Percentiles rank a stretch among this genome's conserved stretches.
Conservation (phyloP, 2,113 vertebrate genomes). For the Felis catus region DNA sequence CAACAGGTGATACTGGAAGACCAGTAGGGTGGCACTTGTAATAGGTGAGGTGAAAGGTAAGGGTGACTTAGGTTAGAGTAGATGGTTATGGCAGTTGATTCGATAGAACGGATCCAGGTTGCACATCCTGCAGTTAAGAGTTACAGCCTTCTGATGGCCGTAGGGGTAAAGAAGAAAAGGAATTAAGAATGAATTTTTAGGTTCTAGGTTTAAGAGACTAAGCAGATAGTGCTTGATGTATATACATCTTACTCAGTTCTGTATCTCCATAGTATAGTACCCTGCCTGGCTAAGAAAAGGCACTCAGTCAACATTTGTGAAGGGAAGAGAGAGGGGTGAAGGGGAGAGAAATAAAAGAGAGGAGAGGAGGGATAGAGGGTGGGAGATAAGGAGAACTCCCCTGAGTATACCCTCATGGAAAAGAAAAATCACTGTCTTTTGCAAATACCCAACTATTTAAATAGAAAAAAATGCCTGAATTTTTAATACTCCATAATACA, state of each 20-base stretch:
- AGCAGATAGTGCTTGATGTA: background rate
- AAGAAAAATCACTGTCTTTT: background rate
- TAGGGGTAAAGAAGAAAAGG: background rate
- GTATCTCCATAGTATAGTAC: background rate
- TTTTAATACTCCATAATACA: background rate
- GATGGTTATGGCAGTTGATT: too few relatives aligned
- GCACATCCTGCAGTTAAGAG: background rate
- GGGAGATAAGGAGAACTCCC: background rate
- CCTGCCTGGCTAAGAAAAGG: background rate
- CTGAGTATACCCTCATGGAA: background rate
- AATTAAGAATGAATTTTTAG: background rate
- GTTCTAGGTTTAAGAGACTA: background rate
- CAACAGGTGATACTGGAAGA: background rate
- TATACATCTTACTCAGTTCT: background rate
- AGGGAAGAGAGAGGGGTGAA: background rate
- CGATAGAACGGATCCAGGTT: background rate
- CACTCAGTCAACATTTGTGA: background rate
- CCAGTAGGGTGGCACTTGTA: too few relatives aligned
- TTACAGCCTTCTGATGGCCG: background rate
- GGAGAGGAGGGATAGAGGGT: accelerated
- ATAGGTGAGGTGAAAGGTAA: background rate
- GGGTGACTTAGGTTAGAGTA: too few relatives aligned
- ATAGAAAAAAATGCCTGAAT: background rate
- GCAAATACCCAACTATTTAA: conserved; percentile 9
- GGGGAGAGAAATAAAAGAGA: accelerated